phyloP scores from a whole-genome alignment of 2,113 vertebrate species.

The Heteronetta atricapilla region DNA sequence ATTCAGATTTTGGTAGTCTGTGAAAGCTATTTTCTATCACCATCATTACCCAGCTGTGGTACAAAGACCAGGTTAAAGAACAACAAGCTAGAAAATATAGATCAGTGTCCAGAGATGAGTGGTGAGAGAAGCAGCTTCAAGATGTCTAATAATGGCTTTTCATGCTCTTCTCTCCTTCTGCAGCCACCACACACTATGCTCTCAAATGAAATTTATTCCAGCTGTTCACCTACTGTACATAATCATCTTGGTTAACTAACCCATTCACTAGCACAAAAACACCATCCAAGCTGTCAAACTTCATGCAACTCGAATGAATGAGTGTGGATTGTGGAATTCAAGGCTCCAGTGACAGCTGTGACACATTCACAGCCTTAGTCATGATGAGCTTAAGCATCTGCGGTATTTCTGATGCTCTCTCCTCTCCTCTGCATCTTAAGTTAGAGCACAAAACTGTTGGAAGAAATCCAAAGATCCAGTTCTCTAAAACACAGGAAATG shows the following conservation, averaged over 20 bases:
- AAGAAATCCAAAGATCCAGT: conserved; percentile 29
- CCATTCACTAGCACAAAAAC: conserved; percentile 39
- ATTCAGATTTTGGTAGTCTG: background rate
- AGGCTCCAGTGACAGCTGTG: conserved; percentile 56
- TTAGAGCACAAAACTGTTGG: conserved; percentile 39
- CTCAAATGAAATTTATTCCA: background rate
- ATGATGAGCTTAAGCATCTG: conserved; percentile 50
- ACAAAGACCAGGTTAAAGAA: background rate
- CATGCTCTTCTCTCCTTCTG: background rate
- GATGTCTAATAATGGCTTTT: background rate
- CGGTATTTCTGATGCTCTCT: conserved; percentile 31
- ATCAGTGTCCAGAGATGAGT: background rate
- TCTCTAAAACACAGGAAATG: conserved; percentile 66
- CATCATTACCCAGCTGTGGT: background rate
- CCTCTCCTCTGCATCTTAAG: conserved; percentile 42
- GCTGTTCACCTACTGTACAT: background rate
- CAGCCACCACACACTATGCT: background rate
- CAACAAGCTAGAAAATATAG: background rate
- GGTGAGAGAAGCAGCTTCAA: background rate
- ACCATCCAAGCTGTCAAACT: conserved; percentile 24
- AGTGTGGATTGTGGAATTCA: background rate
- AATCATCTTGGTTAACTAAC: conserved; percentile 6
- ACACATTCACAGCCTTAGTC: conserved; percentile 54
- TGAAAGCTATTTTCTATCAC: background rate
- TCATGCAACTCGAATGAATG: background rate